Evolutionary conservation across 2,888 invertebrate species (phyloP).

Genomic region (Tetheella fluctuosa): DNA sequence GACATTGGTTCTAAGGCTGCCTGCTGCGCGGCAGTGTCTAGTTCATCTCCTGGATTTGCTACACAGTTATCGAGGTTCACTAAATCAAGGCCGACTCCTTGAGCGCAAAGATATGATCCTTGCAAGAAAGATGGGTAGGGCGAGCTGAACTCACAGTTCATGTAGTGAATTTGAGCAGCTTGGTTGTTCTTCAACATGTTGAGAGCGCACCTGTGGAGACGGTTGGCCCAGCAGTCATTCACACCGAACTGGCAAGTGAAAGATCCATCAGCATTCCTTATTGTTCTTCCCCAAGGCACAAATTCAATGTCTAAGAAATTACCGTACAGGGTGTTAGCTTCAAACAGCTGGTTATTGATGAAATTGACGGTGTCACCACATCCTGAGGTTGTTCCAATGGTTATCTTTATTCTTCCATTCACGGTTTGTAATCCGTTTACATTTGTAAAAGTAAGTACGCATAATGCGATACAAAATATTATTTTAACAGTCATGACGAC

Average conservation of each 20-base stretch:
- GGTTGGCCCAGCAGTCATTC: slow-evolving; percentile 73
- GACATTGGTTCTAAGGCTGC: slow-evolving; percentile 50
- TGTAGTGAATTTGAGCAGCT: slow-evolving; percentile 62
- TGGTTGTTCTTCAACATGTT: slow-evolving; percentile 55
- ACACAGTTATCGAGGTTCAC: slow-evolving; percentile 63
- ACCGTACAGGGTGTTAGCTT: slow-evolving; percentile 56
- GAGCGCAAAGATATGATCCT: slow-evolving; percentile 61
- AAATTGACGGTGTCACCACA: slow-evolving; percentile 65
- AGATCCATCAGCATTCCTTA: slow-evolving; percentile 42
- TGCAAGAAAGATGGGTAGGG: slow-evolving; percentile 49
- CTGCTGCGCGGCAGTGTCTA: slow-evolving; percentile 56
- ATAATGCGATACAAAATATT: slow-evolving; percentile 22
- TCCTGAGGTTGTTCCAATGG: slow-evolving; percentile 62
- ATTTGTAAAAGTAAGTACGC: slow-evolving; percentile 29
- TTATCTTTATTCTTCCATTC: slow-evolving; percentile 66
- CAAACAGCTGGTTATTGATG: slow-evolving; percentile 49
- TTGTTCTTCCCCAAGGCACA: slow-evolving; percentile 74
- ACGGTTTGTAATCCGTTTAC: slow-evolving; percentile 45
- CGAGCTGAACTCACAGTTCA: slow-evolving; percentile 66
- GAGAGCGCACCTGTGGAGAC: slow-evolving; percentile 68
- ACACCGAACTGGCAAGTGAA: slow-evolving; percentile 60
- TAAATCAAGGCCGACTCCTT: slow-evolving; percentile 53
- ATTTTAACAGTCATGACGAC: slow-evolving; percentile 42
- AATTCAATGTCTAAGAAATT: slow-evolving; percentile 67
- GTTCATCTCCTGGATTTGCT: slow-evolving; percentile 46